Evolutionary conservation across 2,888 invertebrate species (phyloP).

Genomic region (Cantharis nigra): DNA sequence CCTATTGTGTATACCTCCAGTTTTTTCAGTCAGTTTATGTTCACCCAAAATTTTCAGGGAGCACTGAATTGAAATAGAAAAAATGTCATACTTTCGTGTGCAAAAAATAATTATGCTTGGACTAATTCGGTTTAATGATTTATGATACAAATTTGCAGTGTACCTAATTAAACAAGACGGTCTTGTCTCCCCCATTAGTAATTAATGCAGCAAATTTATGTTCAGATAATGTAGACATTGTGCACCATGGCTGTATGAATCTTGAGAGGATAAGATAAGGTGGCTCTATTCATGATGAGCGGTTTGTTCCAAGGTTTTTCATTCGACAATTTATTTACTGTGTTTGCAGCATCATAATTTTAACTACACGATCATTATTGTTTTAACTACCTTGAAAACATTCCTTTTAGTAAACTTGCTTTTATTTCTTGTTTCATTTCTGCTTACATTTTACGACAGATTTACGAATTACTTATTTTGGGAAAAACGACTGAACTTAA

Average conservation of each 20-base stretch:
- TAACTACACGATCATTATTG: neutral
- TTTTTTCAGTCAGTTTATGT: neutral
- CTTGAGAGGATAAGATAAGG: constrained; percentile 35
- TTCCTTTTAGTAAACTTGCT: neutral
- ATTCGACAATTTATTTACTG: constrained; percentile 2
- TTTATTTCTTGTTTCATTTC: neutral
- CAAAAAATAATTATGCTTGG: constrained; percentile 3
- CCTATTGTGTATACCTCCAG: neutral
- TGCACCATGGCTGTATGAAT: constrained; percentile 31
- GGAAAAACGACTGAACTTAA: neutral
- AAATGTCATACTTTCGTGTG: neutral
- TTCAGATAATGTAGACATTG: constrained; percentile 44
- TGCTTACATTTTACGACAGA: neutral
- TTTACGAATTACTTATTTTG: neutral
- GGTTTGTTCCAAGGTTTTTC: constrained; percentile 20
- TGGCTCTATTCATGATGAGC: constrained; percentile 25
- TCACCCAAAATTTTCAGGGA: neutral
- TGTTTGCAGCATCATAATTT: constrained; percentile 1
- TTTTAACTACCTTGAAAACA: neutral
- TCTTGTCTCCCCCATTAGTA: constrained; percentile 42
- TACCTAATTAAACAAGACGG: constrained; percentile 41
- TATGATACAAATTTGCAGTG: constrained; percentile 36
- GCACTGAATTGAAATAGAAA: neutral
- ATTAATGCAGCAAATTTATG: constrained; percentile 45
- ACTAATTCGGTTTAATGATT: constrained; percentile 25